Conservation (phyloP, 1,140 invertebrate genomes). For the Microplitis demolitor region DNA sequence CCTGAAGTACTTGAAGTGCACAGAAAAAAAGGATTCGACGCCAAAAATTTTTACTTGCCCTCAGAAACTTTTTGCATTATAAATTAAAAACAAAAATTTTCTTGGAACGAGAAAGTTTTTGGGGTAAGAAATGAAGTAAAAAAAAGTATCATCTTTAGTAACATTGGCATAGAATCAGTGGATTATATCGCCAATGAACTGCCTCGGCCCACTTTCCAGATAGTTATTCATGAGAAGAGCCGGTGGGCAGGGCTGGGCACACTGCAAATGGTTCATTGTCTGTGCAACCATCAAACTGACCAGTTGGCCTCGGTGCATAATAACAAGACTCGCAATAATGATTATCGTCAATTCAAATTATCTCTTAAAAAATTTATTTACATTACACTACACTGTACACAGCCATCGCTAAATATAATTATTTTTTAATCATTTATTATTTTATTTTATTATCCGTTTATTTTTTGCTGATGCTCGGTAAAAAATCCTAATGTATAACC, state of each 20-base stretch:
- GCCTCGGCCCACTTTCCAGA: conserved; percentile 3
- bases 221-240: conserved; percentile 6
- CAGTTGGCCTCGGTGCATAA: conserved; percentile 14
- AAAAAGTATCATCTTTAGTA: not conserved
- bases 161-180: not conserved
- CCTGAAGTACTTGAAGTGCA: too few species aligned
- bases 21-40: not conserved
- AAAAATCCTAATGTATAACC: too few species aligned
- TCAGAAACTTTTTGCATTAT: too few species aligned
- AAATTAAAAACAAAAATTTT: too few species aligned
- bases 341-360: not conserved
- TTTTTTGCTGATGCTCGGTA: too few species aligned
- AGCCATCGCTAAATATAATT: not conserved
- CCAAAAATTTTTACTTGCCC: too few species aligned
- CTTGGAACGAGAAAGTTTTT: too few species aligned
- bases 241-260: conserved; percentile 3
- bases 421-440: not conserved
- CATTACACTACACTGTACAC: not conserved
- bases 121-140: too few species aligned
- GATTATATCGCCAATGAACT: not conserved
- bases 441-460: too few species aligned
- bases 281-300: conserved; percentile 13
- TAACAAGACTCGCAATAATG: not conserved
- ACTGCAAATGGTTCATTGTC: not conserved
- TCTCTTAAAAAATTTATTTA: not conserved